These are phyloP conservation scores for Coregonus sp. DNA, from an alignment of 2,797 vertebrate species.

Conservation along the genomic window DNA sequence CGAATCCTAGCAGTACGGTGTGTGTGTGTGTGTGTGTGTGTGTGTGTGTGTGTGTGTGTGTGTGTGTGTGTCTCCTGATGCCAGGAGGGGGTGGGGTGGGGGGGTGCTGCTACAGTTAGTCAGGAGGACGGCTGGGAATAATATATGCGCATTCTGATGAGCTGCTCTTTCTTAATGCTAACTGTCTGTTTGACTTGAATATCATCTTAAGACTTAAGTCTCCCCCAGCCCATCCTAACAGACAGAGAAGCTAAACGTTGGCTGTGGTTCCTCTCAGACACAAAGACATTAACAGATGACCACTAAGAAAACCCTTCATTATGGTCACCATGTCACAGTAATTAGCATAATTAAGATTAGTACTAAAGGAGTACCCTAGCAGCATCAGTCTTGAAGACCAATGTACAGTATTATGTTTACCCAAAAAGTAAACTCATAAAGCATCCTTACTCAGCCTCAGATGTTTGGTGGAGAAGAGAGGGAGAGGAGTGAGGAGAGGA, in stretches of 20 bases:
- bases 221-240: not conserved
- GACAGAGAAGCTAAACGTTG: conserved; percentile 13
- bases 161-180: conserved; percentile 31
- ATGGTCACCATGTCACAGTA: not conserved
- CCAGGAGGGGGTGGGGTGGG: not conserved
- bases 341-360: not conserved
- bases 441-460: not conserved
- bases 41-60: not conserved
- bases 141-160: conserved; percentile 42
- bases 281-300: conserved; percentile 1
- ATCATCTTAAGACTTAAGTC: conserved; percentile 21
- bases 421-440: not conserved
- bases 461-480: not conserved
- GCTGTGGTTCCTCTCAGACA: conserved; percentile 7
- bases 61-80: not conserved
- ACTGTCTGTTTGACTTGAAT: conserved; percentile 24
- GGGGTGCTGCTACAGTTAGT: conserved; percentile 1
- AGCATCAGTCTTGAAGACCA: not conserved
- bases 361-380: not conserved
- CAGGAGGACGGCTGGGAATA: conserved; percentile 14
- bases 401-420: not conserved
- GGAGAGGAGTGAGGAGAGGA: not conserved
- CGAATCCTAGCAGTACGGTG: not conserved
- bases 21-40: conserved; percentile 10
- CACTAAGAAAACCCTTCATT: not conserved